These are phyloP conservation scores for Scomber scombrus DNA, from an alignment of 2,113 vertebrate genomes.

Conservation along the genomic window DNA sequence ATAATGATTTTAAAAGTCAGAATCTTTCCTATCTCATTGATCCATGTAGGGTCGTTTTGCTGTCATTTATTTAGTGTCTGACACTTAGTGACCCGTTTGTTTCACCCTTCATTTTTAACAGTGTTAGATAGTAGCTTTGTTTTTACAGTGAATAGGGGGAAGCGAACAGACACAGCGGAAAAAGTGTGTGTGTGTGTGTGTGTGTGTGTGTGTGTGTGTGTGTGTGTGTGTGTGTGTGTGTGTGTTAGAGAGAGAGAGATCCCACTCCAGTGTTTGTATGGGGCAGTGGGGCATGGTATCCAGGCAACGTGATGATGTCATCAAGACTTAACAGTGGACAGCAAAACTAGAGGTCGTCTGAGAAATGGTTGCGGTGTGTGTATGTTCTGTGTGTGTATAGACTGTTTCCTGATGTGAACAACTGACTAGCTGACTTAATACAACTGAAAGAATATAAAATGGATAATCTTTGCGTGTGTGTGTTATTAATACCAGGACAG, in stretches of 20 bases:
- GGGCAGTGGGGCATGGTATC: slow-evolving; percentile 45
- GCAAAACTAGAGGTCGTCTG: slow-evolving; percentile 50
- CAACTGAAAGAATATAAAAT: too few species aligned
- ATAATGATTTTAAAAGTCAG: background rate
- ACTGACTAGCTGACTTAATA: too few species aligned
- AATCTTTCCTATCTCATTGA: too few species aligned
- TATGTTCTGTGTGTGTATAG: background rate
- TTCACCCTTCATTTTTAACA: background rate
- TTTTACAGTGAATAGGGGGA: slow-evolving; percentile 20
- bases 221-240: background rate
- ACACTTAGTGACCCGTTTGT: slow-evolving; percentile 8
- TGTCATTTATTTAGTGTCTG: background rate
- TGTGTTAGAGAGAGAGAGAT: background rate
- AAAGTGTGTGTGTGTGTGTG: slow-evolving; percentile 12
- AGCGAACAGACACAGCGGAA: slow-evolving; percentile 13
- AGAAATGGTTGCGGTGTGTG: slow-evolving; percentile 27
- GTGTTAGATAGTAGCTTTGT: slow-evolving; percentile 27
- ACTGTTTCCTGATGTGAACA: too few species aligned
- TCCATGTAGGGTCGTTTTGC: too few species aligned
- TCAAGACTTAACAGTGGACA: slow-evolving; percentile 39
- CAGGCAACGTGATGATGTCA: slow-evolving; percentile 59
- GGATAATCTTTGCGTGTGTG: background rate
- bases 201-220: slow-evolving; percentile 23
- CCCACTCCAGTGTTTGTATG: slow-evolving; percentile 53
- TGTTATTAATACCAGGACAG: background rate